Conservation (phyloP, 1,140 invertebrate genomes). For the Harlomillsia oculata region DNA sequence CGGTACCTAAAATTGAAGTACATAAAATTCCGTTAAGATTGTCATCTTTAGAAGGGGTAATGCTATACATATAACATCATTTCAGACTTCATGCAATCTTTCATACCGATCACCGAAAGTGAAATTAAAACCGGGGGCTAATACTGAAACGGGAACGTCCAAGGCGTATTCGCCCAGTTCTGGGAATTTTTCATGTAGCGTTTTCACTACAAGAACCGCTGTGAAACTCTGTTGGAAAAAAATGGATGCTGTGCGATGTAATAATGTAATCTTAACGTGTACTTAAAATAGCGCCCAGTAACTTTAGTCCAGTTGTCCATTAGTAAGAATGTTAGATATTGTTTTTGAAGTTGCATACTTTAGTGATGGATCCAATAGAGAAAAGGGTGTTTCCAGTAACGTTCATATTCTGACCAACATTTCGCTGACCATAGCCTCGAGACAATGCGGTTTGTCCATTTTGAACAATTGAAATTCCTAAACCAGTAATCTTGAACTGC, state of each 20-base stretch:
- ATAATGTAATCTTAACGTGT: too few relatives aligned
- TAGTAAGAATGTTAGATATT: neutral
- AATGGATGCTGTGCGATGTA: neutral
- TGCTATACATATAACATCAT: neutral
- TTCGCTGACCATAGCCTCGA: conserved; percentile 12
- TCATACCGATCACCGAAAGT: conserved; percentile 20
- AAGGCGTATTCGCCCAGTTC: conserved; percentile 12
- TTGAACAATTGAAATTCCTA: conserved; percentile 15
- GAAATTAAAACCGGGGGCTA: conserved; percentile 15
- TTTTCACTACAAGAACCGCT: conserved; percentile 7
- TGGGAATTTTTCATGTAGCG: conserved; percentile 16
- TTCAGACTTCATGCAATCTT: neutral
- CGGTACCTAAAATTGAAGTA: conserved; percentile 8
- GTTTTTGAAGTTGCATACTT: conserved; percentile 6
- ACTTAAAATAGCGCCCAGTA: neutral
- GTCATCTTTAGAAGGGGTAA: neutral
- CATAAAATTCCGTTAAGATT: neutral
- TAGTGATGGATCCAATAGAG: conserved; percentile 16
- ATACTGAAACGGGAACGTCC: conserved; percentile 8
- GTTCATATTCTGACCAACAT: conserved; percentile 6
- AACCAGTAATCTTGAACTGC: neutral
- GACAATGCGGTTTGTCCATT: neutral
- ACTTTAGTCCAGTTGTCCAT: neutral
- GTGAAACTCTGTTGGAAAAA: conserved; percentile 16
- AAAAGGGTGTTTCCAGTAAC: conserved; percentile 8